Evolutionary conservation across 2,888 invertebrate genomes (phyloP).

Genomic region (Pyrochroa serraticornis): DNA sequence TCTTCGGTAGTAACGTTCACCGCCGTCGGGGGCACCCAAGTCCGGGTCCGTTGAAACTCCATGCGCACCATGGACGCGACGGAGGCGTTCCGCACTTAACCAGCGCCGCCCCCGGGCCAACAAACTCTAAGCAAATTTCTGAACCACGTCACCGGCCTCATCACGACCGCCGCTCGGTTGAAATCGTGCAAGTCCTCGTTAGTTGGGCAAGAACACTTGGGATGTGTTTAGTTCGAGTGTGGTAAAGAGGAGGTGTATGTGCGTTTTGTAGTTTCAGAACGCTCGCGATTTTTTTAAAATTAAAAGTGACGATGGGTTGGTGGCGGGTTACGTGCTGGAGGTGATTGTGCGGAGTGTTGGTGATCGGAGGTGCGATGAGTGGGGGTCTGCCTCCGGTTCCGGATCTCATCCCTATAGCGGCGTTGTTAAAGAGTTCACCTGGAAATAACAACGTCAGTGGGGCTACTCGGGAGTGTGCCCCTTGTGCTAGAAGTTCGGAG

Average conservation of each 20-base stretch:
- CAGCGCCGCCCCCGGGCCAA: conserved; percentile 47
- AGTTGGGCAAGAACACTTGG: conserved; percentile 49
- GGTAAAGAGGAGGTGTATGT: conserved; percentile 42
- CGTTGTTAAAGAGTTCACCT: conserved; percentile 49
- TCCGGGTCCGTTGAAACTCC: conserved; percentile 39
- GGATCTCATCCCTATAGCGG: conserved; percentile 57
- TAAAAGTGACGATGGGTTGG: too few relatives aligned
- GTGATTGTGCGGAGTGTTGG: conserved; percentile 35
- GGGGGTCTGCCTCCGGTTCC: conserved; percentile 55
- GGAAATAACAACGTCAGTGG: conserved; percentile 37
- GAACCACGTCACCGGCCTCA: conserved; percentile 44
- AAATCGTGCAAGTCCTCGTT: conserved; percentile 48
- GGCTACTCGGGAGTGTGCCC: conserved; percentile 48
- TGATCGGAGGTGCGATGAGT: conserved; percentile 51
- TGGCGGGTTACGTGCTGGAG: conserved; percentile 15
- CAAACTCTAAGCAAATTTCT: conserved; percentile 49
- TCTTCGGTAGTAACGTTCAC: conserved; percentile 48
- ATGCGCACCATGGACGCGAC: conserved; percentile 44
- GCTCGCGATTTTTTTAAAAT: neutral
- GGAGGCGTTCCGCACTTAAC: conserved; percentile 36
- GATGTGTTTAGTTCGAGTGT: conserved; percentile 47
- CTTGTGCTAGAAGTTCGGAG: conserved; percentile 52
- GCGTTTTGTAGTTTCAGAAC: conserved; percentile 29
- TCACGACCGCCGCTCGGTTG: conserved; percentile 33
- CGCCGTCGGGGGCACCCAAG: conserved; percentile 48